phyloP scores from a whole-genome alignment of 2,113 vertebrate species.

The Phoenicopterus ruber region DNA sequence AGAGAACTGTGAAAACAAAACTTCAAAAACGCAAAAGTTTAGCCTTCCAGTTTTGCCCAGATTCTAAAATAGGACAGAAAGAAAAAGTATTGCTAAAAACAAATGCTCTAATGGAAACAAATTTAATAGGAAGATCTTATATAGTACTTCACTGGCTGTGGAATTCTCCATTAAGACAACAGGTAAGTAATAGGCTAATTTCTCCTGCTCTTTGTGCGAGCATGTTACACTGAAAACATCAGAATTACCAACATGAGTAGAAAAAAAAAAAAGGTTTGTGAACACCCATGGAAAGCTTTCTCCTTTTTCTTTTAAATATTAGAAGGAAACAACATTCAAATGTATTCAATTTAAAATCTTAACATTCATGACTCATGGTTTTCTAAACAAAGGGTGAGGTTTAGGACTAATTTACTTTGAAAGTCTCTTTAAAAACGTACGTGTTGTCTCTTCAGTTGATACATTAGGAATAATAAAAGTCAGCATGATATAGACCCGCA shows the following conservation, averaged over 20 bases:
- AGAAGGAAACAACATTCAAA: neutral
- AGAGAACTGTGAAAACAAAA: neutral
- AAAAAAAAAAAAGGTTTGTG: neutral
- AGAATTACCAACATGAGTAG: neutral
- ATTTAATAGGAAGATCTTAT: neutral
- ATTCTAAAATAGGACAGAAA: neutral
- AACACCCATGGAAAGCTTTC: neutral
- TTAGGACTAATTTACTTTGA: neutral
- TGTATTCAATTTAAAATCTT: neutral
- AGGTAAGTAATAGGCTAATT: neutral
- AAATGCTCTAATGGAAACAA: neutral
- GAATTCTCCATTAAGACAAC: neutral
- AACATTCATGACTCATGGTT: neutral
- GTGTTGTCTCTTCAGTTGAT: neutral
- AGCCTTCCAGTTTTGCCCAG: neutral
- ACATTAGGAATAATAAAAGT: neutral
- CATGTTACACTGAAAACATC: neutral
- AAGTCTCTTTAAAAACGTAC: fast-evolving
- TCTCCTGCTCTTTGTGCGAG: neutral
- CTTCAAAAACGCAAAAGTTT: neutral
- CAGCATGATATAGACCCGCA: fast-evolving
- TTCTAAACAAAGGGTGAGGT: neutral
- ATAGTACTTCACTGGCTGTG: neutral
- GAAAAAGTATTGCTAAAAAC: neutral
- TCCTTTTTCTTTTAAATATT: neutral